phyloP scores from a whole-genome alignment of 2,888 invertebrate genomes.

The Dexiosoma caninum region DNA sequence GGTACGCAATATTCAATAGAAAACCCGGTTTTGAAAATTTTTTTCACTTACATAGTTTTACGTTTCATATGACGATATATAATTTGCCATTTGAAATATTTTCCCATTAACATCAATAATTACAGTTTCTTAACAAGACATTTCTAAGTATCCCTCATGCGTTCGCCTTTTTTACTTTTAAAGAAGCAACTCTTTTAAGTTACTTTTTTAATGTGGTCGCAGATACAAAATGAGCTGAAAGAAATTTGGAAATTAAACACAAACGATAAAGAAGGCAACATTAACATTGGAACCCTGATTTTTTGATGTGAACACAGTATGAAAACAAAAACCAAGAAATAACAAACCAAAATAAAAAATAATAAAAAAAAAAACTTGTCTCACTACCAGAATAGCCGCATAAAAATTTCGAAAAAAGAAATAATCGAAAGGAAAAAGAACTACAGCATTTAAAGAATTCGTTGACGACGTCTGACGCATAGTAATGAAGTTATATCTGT shows the following conservation, averaged over 20 bases:
- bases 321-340: slow-evolving; percentile 14
- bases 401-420: slow-evolving; percentile 18
- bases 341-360: slow-evolving; percentile 26
- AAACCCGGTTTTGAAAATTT: no score
- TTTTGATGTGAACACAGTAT: slow-evolving; percentile 3
- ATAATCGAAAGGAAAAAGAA: slow-evolving; percentile 52
- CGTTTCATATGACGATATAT: no score
- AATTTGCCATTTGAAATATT: no score
- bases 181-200: background rate
- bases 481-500: slow-evolving; percentile 61
- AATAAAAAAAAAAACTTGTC: slow-evolving; percentile 31
- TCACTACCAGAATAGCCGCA: slow-evolving; percentile 16
- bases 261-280: background rate
- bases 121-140: no score
- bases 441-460: slow-evolving; percentile 47
- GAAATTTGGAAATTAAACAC: background rate
- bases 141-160: no score
- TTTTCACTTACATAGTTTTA: no score
- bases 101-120: no score
- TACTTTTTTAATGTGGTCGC: background rate
- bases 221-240: background rate
- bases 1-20: no score
- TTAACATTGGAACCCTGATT: slow-evolving; percentile 27
- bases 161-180: no score
- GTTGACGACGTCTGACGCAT: slow-evolving; percentile 60